These are phyloP conservation scores for Orientallactaga sibirica DNA, from an alignment of 2,797 vertebrate species.

Conservation along the genomic window DNA sequence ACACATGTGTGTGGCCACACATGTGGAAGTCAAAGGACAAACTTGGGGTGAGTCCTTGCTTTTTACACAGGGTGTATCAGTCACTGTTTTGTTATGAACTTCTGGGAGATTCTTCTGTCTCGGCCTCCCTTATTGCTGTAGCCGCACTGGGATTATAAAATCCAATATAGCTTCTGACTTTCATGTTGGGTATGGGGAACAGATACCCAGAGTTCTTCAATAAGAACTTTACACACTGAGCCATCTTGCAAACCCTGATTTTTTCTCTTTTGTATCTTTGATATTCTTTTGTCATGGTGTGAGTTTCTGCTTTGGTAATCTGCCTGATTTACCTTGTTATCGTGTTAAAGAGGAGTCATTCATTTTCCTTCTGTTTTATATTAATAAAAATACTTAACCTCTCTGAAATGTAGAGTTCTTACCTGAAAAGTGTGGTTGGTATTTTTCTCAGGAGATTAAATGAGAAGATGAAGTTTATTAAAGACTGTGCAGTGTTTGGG, in stretches of 20 bases:
- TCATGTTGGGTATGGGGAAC: too few species aligned
- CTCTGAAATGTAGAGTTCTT: neutral
- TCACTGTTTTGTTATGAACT: neutral
- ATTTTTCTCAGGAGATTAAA: constrained; percentile 5
- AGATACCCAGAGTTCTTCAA: too few species aligned
- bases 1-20: neutral
- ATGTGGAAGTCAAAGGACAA: neutral
- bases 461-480: neutral
- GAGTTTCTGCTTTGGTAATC: neutral
- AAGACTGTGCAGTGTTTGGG: neutral
- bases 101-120: neutral
- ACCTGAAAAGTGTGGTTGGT: neutral
- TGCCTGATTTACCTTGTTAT: neutral
- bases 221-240: too few species aligned
- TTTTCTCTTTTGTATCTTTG: neutral
- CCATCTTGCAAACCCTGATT: neutral
- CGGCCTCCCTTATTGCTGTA: too few species aligned
- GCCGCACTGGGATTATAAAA: neutral
- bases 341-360: neutral
- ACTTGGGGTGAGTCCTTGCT: too few species aligned
- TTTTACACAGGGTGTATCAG: neutral
- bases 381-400: neutral
- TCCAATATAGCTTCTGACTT: too few species aligned
- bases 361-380: neutral
- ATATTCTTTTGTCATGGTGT: neutral